These are phyloP conservation scores for Hylomyscus alleni DNA, from an alignment of 2,797 vertebrate species.

Conservation along the genomic window DNA sequence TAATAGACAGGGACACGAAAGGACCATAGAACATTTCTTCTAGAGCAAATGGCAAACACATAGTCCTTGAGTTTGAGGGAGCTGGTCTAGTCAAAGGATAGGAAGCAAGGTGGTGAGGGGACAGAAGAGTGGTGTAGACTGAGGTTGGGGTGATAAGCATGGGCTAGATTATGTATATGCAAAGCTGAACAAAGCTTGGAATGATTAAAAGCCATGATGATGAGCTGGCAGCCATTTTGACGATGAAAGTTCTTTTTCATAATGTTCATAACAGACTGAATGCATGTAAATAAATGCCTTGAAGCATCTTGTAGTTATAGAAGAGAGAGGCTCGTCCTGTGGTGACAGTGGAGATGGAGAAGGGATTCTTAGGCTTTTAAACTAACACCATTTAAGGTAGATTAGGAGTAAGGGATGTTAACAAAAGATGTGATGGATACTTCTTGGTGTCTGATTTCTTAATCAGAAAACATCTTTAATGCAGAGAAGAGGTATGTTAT, in stretches of 20 bases:
- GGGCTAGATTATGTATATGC: background rate
- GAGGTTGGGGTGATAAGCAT: background rate
- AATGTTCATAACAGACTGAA: background rate
- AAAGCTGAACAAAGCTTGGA: background rate
- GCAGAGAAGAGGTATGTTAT: background rate
- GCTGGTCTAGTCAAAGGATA: background rate
- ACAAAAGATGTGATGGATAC: background rate
- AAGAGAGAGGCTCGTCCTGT: background rate
- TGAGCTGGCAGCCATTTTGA: background rate
- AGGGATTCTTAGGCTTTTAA: background rate
- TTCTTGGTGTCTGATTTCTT: background rate
- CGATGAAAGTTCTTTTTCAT: background rate
- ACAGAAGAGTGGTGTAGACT: background rate
- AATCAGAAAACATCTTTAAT: background rate
- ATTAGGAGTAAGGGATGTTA: background rate
- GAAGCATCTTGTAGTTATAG: background rate
- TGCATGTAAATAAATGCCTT: background rate
- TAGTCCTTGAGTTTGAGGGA: background rate
- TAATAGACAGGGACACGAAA: background rate
- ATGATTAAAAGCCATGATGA: background rate
- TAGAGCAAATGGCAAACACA: background rate
- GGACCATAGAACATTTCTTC: background rate
- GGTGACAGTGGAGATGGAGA: background rate
- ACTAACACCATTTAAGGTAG: background rate
- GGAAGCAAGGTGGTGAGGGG: background rate